Evolutionary conservation across 2,888 invertebrate species (phyloP).

Genomic region (Drosophila melanosoma): DNA sequence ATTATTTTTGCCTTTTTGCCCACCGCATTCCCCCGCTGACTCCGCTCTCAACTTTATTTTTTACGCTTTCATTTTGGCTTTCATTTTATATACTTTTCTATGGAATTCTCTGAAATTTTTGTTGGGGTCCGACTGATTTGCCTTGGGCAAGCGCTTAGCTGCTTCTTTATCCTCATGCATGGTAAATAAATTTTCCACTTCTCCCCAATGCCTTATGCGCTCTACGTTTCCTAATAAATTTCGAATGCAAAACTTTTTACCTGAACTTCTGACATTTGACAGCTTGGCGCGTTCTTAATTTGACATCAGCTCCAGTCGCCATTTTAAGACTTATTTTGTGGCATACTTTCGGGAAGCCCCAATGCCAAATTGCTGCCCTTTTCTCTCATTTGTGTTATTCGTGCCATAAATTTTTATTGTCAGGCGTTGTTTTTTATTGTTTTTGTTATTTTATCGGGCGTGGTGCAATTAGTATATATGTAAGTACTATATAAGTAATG

Average conservation of each 20-base stretch:
- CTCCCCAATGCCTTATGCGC: conserved; percentile 35
- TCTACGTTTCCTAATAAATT: conserved; percentile 48
- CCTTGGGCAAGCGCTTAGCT: conserved; percentile 44
- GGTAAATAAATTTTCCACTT: conserved; percentile 47
- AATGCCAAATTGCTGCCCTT: conserved; percentile 22
- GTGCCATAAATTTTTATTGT: conserved; percentile 68
- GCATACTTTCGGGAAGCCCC: conserved; percentile 48
- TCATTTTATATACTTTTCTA: conserved; percentile 37
- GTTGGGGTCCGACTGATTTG: conserved; percentile 46
- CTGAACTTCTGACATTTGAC: conserved; percentile 69
- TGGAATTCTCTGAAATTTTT: conserved; percentile 35
- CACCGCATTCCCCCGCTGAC: conserved; percentile 4
- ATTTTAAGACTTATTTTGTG: conserved; percentile 64
- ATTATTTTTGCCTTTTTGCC: conserved; percentile 33
- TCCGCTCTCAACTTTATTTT: conserved; percentile 44
- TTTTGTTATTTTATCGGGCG: conserved; percentile 35
- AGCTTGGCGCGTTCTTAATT: conserved; percentile 73
- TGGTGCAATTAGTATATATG: conserved; percentile 63
- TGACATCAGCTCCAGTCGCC: conserved; percentile 49
- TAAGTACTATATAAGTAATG: conserved; percentile 38
- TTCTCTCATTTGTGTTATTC: conserved; percentile 36
- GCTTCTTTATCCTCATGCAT: conserved; percentile 29
- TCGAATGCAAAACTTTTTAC: conserved; percentile 49
- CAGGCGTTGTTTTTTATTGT: conserved; percentile 46
- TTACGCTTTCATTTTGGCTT: conserved; percentile 57